Conservation (phyloP, 1,140 invertebrate genomes). For the Tetragonula clypearis region DNA sequence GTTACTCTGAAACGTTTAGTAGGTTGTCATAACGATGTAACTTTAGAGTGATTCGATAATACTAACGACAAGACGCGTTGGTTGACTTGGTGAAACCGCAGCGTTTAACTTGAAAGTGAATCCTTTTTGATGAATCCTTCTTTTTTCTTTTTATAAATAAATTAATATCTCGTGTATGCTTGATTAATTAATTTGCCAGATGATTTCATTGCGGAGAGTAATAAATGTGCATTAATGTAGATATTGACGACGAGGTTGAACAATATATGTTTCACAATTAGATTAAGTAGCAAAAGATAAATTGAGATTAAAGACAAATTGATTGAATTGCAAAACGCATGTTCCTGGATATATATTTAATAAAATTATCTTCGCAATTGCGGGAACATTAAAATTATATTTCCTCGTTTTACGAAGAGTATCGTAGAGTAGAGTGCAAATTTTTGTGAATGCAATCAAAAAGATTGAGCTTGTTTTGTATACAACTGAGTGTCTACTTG, state of each 20-base stretch:
- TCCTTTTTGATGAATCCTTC: neutral
- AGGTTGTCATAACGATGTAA: constrained; percentile 9
- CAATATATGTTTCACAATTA: neutral
- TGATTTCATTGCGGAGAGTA: neutral
- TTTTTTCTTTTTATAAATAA: neutral
- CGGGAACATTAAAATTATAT: neutral
- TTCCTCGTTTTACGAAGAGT: neutral
- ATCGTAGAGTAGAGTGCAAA: neutral
- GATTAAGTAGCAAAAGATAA: neutral
- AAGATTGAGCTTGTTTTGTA: too few relatives aligned
- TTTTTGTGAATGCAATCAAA: too few relatives aligned
- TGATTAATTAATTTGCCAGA: neutral
- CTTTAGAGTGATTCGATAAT: constrained; percentile 1
- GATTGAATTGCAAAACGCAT: neutral
- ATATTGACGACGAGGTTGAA: neutral
- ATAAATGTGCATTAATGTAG: neutral
- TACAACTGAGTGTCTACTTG: too few relatives aligned
- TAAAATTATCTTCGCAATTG: neutral
- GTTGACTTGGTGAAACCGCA: too few relatives aligned
- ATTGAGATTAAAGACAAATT: neutral
- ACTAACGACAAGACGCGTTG: neutral
- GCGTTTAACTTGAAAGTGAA: neutral
- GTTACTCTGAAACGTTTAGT: constrained; percentile 25
- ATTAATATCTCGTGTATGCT: neutral
- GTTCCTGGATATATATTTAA: neutral